phyloP scores from a whole-genome alignment of 2,888 invertebrate species.

The Oxytorus armatus region DNA sequence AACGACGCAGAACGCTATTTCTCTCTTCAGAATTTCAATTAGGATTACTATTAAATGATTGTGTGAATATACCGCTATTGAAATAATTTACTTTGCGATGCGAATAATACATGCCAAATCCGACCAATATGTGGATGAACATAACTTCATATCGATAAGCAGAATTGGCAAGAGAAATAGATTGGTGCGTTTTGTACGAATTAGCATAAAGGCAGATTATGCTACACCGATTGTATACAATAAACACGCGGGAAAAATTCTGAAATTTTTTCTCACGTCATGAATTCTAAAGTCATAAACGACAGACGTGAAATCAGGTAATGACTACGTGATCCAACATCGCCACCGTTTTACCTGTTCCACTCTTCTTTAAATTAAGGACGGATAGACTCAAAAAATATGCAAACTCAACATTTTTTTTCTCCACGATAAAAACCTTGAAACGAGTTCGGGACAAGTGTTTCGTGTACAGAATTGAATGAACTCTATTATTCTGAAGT shows the following conservation, averaged over 20 bases:
- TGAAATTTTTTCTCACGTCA: too few species aligned
- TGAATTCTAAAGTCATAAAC: too few species aligned
- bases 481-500: too few species aligned
- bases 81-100: conserved; percentile 16
- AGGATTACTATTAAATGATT: not conserved
- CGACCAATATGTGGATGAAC: conserved; percentile 10
- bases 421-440: too few species aligned
- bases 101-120: conserved; percentile 10
- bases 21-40: not conserved
- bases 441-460: too few species aligned
- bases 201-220: conserved; percentile 29
- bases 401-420: too few species aligned
- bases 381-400: too few species aligned
- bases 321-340: too few species aligned
- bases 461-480: too few species aligned
- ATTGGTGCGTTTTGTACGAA: conserved; percentile 37
- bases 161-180: not conserved
- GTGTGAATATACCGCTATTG: not conserved
- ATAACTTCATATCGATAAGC: not conserved
- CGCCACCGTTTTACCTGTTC: too few species aligned
- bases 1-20: not conserved
- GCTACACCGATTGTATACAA: conserved; percentile 11
- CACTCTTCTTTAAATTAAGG: too few species aligned
- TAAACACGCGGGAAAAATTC: not conserved
- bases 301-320: too few species aligned